Percentiles rank a stretch among this genome's conserved stretches.
phyloP scores from a whole-genome alignment of 2,888 invertebrate species.

The Agriopis marginaria region DNA sequence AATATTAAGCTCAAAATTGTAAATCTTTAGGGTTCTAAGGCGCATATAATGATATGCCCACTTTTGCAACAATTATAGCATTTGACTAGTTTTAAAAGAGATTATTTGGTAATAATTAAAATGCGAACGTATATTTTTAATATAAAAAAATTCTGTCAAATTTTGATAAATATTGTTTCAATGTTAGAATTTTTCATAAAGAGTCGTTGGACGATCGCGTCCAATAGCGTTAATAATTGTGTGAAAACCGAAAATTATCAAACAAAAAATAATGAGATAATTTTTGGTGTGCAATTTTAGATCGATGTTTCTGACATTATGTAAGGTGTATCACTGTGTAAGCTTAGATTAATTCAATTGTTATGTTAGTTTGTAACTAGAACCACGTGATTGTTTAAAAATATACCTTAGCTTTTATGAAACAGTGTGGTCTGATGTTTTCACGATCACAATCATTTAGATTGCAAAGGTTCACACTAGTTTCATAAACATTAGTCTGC shows the following conservation, averaged over 20 bases:
- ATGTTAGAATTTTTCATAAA: constrained; percentile 39
- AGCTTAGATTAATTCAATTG: constrained; percentile 80
- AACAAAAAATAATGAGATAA: constrained; percentile 56
- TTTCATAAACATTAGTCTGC: constrained; percentile 70
- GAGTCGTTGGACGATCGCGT: constrained; percentile 85
- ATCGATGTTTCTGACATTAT: constrained; percentile 80
- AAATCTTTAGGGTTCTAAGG: neutral
- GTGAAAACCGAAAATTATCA: constrained; percentile 74
- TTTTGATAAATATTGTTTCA: neutral
- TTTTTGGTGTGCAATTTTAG: constrained; percentile 71
- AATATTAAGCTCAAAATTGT: neutral
- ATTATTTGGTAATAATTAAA: neutral
- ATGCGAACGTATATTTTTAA: neutral
- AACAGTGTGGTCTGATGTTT: constrained; percentile 59
- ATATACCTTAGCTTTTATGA: constrained; percentile 65
- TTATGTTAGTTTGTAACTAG: constrained; percentile 80
- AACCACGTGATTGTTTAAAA: constrained; percentile 70
- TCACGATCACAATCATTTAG: constrained; percentile 38
- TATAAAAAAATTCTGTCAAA: neutral
- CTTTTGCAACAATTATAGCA: neutral
- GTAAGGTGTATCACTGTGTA: constrained; percentile 83
- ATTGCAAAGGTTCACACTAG: constrained; percentile 53
- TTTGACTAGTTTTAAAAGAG: neutral
- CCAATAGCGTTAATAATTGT: constrained; percentile 69
- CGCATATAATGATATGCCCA: neutral